These are phyloP conservation scores for Halotydeus destructor DNA, from an alignment of 1,140 invertebrate species.

Conservation along the genomic window DNA sequence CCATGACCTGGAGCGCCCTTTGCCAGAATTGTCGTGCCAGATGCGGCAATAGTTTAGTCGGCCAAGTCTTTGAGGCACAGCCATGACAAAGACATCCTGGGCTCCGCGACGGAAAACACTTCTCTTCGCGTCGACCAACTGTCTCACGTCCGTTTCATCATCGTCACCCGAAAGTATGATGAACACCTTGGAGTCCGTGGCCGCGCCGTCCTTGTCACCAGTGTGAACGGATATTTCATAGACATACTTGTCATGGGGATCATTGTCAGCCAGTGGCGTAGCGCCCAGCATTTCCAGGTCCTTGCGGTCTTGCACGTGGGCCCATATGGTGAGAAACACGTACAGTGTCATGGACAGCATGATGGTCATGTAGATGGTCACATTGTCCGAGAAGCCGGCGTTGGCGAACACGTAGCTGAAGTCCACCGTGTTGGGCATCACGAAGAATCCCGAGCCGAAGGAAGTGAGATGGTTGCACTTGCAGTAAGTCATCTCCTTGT, in stretches of 20 bases:
- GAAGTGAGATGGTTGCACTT: constrained; percentile 32
- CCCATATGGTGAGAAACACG: constrained; percentile 27
- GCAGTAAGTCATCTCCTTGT: constrained; percentile 24
- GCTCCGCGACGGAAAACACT: constrained; percentile 26
- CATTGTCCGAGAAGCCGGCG: constrained; percentile 32
- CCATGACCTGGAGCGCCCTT: constrained; percentile 21
- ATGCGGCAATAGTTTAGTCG: constrained; percentile 20
- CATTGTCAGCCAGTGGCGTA: constrained; percentile 29
- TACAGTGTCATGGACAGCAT: constrained; percentile 29
- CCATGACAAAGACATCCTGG: constrained; percentile 30
- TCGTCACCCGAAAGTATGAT: constrained; percentile 30
- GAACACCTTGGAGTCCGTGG: constrained; percentile 27
- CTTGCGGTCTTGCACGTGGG: constrained; percentile 28
- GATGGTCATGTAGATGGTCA: constrained; percentile 32
- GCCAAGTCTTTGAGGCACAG: constrained; percentile 20
- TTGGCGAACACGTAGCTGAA: constrained; percentile 33
- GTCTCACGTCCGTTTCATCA: constrained; percentile 24
- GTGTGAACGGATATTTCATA: constrained; percentile 29
- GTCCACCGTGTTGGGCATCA: constrained; percentile 33
- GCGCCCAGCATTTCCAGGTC: constrained; percentile 29
- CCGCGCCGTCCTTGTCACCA: constrained; percentile 26
- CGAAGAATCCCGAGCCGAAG: constrained; percentile 32
- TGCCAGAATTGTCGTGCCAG: constrained; percentile 25
- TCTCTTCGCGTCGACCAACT: constrained; percentile 25
- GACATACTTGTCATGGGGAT: constrained; percentile 23